Evolutionary conservation across 2,797 vertebrate genomes (phyloP).

Genomic region (Stomatorhinus walkeri): DNA sequence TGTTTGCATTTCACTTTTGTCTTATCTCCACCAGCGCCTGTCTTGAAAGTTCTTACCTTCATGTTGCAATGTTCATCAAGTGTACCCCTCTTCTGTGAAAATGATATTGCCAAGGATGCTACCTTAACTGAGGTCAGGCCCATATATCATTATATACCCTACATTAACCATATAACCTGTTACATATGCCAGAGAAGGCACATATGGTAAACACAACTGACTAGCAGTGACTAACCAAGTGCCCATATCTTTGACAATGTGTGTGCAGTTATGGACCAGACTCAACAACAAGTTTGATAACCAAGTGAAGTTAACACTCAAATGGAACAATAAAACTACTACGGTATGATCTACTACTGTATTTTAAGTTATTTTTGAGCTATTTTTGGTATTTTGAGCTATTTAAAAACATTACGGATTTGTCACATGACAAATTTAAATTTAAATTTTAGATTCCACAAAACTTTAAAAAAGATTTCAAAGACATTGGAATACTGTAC

Average conservation of each 20-base stretch:
- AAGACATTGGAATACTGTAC: neutral
- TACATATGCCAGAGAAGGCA: neutral
- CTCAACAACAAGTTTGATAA: rapidly evolving
- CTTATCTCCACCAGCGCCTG: slow-evolving; percentile 26
- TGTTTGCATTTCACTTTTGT: neutral
- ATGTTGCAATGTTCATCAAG: slow-evolving; percentile 44
- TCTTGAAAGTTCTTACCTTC: slow-evolving; percentile 20
- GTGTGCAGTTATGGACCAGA: neutral
- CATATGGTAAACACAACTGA: neutral
- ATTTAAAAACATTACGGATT: neutral
- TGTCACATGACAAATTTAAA: neutral
- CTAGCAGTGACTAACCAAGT: neutral
- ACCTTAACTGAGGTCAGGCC: slow-evolving; percentile 6
- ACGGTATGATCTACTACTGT: neutral
- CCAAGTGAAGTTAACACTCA: neutral
- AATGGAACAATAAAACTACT: neutral
- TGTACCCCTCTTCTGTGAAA: neutral
- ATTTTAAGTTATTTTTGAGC: neutral
- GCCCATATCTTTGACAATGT: neutral
- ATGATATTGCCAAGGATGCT: rapidly evolving
- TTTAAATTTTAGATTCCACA: neutral
- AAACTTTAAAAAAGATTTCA: neutral
- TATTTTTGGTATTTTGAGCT: neutral
- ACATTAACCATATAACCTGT: neutral
- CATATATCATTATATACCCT: neutral